Percentiles rank a stretch among this genome's conserved stretches.
phyloP scores from a whole-genome alignment of 2,888 invertebrate genomes.

The Panopea generosa region DNA sequence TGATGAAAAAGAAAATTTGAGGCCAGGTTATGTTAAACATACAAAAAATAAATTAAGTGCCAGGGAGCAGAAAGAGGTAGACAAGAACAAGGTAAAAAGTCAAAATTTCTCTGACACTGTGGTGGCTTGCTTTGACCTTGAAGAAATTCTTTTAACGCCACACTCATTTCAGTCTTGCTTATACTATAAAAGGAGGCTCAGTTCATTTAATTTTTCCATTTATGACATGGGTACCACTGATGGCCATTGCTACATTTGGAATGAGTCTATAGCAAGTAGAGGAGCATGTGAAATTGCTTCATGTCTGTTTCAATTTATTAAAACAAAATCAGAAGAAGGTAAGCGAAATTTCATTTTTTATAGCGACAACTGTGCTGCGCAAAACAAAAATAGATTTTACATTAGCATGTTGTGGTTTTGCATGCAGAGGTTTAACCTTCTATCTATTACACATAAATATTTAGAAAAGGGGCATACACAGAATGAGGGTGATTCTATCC shows the following conservation, averaged over 20 bases:
- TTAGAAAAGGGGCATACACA: constrained; percentile 42
- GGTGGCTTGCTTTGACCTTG: constrained; percentile 43
- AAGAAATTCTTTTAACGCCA: constrained; percentile 33
- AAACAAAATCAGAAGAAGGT: too few relatives aligned
- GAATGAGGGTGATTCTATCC: constrained; percentile 27
- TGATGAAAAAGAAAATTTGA: too few relatives aligned
- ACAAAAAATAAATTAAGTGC: too few relatives aligned
- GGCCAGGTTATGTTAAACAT: too few relatives aligned
- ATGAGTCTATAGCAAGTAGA: constrained; percentile 29
- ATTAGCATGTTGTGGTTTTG: constrained; percentile 38
- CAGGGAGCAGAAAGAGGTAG: too few relatives aligned
- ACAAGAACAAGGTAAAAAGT: too few relatives aligned
- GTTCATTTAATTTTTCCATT: constrained; percentile 41
- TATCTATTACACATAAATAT: constrained; percentile 28
- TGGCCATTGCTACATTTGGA: constrained; percentile 41
- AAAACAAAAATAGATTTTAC: constrained; percentile 48
- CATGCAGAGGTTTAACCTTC: constrained; percentile 27
- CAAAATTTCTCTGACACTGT: neutral
- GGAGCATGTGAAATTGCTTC: constrained; percentile 44
- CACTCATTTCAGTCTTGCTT: constrained; percentile 25
- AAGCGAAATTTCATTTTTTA: constrained; percentile 39
- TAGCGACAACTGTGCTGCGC: constrained; percentile 33
- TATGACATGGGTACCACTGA: constrained; percentile 31
- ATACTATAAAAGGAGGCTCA: constrained; percentile 43
- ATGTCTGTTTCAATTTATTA: constrained; percentile 25